These are phyloP conservation scores for Mactra quadrangularis DNA, from an alignment of 1,140 invertebrate species.

Conservation along the genomic window DNA sequence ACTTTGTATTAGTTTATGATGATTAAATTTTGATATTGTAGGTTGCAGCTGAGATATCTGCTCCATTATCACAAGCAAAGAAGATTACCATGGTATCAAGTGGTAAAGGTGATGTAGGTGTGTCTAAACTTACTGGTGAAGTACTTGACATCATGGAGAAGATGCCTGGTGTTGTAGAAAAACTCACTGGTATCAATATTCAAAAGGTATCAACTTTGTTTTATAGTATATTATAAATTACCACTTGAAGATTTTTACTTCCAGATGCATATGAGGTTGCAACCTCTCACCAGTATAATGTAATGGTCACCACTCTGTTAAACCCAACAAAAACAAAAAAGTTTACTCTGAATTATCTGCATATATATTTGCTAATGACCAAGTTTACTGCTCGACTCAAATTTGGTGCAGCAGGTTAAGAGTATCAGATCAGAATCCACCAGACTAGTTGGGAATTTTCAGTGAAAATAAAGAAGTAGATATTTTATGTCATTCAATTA, in stretches of 20 bases:
- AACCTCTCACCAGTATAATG: not conserved
- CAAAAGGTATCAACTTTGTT: conserved; percentile 75
- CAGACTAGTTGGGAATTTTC: too few relatives aligned
- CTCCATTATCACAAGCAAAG: conserved; percentile 95
- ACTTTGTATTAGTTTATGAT: too few relatives aligned
- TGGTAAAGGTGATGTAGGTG: conserved; percentile 95
- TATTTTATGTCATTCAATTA: too few relatives aligned
- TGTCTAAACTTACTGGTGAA: conserved; percentile 96
- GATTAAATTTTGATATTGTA: conserved; percentile 83
- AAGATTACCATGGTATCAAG: conserved; percentile 98
- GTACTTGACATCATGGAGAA: conserved; percentile 95
- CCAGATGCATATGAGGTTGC: not conserved
- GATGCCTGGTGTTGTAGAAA: conserved; percentile 95
- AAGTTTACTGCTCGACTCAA: too few relatives aligned
- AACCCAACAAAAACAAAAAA: not conserved
- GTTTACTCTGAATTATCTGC: too few relatives aligned
- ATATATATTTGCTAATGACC: too few relatives aligned
- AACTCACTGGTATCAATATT: conserved; percentile 96
- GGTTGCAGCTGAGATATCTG: conserved; percentile 97
- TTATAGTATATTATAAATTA: not conserved
- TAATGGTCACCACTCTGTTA: not conserved
- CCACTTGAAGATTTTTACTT: not conserved
- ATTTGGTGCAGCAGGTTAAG: too few relatives aligned
- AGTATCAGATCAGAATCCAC: too few relatives aligned
- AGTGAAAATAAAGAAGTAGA: too few relatives aligned